Evolutionary conservation across 2,888 invertebrate species (phyloP), one percentile per base, ranked within the genome.

Genomic region (Erannis defoliaria): DNA sequence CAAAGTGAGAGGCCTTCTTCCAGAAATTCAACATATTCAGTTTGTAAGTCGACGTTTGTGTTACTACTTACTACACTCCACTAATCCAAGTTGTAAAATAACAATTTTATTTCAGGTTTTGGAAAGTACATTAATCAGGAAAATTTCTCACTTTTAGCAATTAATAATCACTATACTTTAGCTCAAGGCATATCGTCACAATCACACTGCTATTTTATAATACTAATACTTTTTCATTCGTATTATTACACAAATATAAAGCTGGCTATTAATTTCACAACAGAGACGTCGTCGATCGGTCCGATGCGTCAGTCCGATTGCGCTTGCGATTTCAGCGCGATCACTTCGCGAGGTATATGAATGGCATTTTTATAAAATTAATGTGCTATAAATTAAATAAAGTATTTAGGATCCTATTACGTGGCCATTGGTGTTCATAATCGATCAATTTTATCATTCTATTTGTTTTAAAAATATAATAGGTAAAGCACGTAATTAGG

Each of bases 231-330:
- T 21, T 10, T 42, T 6, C 12, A 5, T 3, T 42, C 42, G 2
- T n/a, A 10, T 10, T 37, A 38, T 38, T 51, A 45, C 60, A 50
- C 42, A 2, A 50, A 57, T 56, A 56, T 63, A 65, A 67, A 64
- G 62, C 49, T 62, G 31, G 31, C 60, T 63, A 67, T 67, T 66
- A 59, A 66, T 77, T 71, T 74, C 65, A 68, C 69, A 74, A 85
- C 91, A 93, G 93, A 89, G 80, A 76, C 90, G 87, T 58, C 86
- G 86, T 62, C 90, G 92, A 40, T 88, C 91, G 42, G 87, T 91
- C 70, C 86, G 90, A 72, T 90, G 90, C 83, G 80, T 93, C 82
- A 92, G 90, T 84, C 93, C 92, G 50, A 80, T 91, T 69, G 88
- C 82, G 57, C 82, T 86, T 14, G 31, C 55, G 14, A 55, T 61